These are phyloP conservation scores for Dromiciops gliroides DNA, from an alignment of 2,113 vertebrate species.

Conservation along the genomic window DNA sequence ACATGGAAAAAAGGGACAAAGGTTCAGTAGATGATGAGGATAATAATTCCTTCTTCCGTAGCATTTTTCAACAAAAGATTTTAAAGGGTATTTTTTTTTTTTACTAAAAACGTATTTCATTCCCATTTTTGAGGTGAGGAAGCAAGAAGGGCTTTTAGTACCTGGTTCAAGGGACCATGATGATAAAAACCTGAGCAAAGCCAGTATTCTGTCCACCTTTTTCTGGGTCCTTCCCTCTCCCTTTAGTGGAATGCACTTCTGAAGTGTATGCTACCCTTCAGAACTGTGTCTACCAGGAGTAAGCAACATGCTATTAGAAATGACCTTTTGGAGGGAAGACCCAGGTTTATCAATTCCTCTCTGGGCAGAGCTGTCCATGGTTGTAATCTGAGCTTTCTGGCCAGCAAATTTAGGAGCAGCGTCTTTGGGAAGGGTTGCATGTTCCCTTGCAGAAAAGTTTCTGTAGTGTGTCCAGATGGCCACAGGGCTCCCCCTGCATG, in stretches of 20 bases:
- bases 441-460: slow-evolving; percentile 56
- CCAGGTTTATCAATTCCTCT: slow-evolving; percentile 61
- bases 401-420: not conserved
- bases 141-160: slow-evolving; percentile 64
- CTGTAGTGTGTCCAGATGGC: slow-evolving; percentile 32
- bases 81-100: slow-evolving; percentile 79
- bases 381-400: slow-evolving; percentile 59
- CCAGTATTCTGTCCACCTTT: slow-evolving; percentile 54
- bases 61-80: slow-evolving; percentile 79
- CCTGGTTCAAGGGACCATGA: slow-evolving; percentile 55
- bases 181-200: slow-evolving; percentile 63
- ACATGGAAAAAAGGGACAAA: slow-evolving; percentile 65
- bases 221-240: slow-evolving; percentile 67
- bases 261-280: slow-evolving; percentile 20
- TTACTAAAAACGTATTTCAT: slow-evolving; percentile 75
- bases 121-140: slow-evolving; percentile 73
- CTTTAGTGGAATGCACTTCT: slow-evolving; percentile 76
- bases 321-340: slow-evolving; percentile 57
- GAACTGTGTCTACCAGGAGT: slow-evolving; percentile 38
- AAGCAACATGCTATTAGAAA: slow-evolving; percentile 58
- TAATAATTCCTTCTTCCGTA: slow-evolving; percentile 71
- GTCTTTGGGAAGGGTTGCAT: not conserved
- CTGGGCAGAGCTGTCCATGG: slow-evolving; percentile 28
- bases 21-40: slow-evolving; percentile 74
- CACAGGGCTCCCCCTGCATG: slow-evolving; percentile 39